Evolutionary conservation across 30 jellyfish, hydroid and myxozoan genomes (phyloP), one percentile per base, ranked within the genome.

Genomic region (Clytia hemisphaerica): DNA sequence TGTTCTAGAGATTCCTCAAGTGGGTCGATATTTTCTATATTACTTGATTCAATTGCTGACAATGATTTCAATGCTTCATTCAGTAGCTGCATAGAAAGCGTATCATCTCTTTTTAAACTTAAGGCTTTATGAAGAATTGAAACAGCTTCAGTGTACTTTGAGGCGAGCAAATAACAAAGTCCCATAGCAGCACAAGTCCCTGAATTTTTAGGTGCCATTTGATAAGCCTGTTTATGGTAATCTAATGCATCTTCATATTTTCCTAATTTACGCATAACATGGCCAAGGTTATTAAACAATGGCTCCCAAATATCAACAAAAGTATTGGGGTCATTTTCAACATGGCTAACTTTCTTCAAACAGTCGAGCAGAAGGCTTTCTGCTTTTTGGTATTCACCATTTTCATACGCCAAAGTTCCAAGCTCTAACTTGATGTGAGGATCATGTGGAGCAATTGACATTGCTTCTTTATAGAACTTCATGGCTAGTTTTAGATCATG

Each of bases 251-350:
- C 49, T n/a, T 73, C 83, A 62, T 54, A 88, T 22, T 80, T 63
- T 16, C 81, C 83, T 44, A 78, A 67, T 64, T 76, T 72, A 21
- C 97, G 61, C 25, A 62, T 55, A 4, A 75, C 88, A 60, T 88
- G 97, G 32, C 97, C 97, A 45, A 88, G 87, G 54, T 88, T 88
- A 27, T 67, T 88, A 35, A 57, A 75, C 16, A 88, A 71, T 4
- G 97, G 97, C 70, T 88, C 97, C 94, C 94, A 79, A 4, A 80
- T 74, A 37, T 80, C 97, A 19, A 92, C 70, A 24, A 66, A 53
- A 24, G 64, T 55, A 37, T 60, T 62, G 25, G 31, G n/a, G n/a
- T 45, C 78, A 15, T 61, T 68, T 45, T 67, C 44, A 16, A 53
- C 59, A 3, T 58, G 48, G 22, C 74, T 93, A 9, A 88, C 42